A percentile compares a stretch with the other conserved stretches of the same genome.
phyloP scores from a whole-genome alignment of 2,888 invertebrate species.

The Pantelozetes paolii region DNA sequence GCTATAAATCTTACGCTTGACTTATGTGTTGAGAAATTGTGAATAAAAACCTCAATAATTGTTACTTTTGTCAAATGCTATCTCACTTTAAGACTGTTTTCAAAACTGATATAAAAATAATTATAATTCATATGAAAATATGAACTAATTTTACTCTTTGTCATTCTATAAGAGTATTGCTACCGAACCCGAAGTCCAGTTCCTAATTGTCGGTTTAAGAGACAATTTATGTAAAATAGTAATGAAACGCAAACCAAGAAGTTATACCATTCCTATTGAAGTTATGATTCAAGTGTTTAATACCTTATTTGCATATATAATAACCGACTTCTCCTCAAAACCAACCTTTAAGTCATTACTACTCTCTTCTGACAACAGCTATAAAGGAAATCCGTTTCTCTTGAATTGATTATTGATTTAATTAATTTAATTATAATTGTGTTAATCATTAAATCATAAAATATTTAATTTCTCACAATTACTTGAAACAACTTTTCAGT shows the following conservation, averaged over 20 bases:
- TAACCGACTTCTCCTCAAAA: neutral
- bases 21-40: neutral
- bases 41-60: neutral
- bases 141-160: no score
- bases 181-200: no score
- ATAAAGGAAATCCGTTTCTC: neutral
- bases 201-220: no score
- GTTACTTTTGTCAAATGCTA: neutral
- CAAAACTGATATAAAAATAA: no score
- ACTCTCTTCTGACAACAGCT: neutral
- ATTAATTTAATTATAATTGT: neutral
- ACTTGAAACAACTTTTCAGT: neutral
- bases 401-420: neutral
- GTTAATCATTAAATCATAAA: neutral
- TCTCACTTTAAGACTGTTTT: neutral
- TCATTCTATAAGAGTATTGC: no score
- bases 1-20: conserved; percentile 5
- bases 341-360: neutral
- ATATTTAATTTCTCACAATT: no score
- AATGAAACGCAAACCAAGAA: neutral
- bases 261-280: neutral
- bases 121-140: no score
- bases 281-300: neutral
- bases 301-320: neutral
- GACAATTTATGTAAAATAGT: no score